These are phyloP conservation scores for Lepisosteus osseus DNA, from an alignment of 2,113 vertebrate species.

Conservation along the genomic window DNA sequence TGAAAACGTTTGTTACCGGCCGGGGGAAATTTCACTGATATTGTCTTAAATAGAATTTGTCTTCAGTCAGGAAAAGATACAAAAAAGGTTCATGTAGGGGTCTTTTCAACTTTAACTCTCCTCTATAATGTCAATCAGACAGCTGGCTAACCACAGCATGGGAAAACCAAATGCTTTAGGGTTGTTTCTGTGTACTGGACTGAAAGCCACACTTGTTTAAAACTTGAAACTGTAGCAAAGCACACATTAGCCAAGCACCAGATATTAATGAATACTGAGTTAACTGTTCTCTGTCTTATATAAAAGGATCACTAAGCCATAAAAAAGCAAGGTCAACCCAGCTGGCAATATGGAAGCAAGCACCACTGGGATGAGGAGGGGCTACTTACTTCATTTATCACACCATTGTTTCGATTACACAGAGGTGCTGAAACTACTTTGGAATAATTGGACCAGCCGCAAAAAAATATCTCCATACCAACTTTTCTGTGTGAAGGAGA, in stretches of 20 bases:
- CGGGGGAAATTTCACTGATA: neutral
- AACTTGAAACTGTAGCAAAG: neutral
- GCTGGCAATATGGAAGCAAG: neutral
- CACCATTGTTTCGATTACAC: neutral
- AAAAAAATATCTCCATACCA: neutral
- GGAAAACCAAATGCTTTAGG: too few species aligned
- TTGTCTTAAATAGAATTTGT: neutral
- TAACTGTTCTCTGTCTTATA: neutral
- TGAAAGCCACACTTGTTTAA: too few species aligned
- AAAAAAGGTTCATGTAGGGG: neutral
- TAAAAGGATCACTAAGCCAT: neutral
- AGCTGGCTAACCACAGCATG: neutral
- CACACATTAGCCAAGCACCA: neutral
- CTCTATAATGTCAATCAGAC: neutral
- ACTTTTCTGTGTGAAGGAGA: constrained; percentile 1
- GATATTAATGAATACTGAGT: constrained; percentile 1
- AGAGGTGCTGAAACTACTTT: constrained; percentile 12
- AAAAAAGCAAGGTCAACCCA: neutral
- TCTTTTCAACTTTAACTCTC: neutral
- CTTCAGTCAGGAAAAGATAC: neutral
- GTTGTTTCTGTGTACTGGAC: too few species aligned
- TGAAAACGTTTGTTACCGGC: neutral
- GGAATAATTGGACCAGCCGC: constrained; percentile 2
- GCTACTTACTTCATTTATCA: neutral
- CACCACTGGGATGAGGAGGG: neutral